Evolutionary conservation across 2,888 invertebrate genomes (phyloP).

Genomic region (Eupithecia abbreviata): DNA sequence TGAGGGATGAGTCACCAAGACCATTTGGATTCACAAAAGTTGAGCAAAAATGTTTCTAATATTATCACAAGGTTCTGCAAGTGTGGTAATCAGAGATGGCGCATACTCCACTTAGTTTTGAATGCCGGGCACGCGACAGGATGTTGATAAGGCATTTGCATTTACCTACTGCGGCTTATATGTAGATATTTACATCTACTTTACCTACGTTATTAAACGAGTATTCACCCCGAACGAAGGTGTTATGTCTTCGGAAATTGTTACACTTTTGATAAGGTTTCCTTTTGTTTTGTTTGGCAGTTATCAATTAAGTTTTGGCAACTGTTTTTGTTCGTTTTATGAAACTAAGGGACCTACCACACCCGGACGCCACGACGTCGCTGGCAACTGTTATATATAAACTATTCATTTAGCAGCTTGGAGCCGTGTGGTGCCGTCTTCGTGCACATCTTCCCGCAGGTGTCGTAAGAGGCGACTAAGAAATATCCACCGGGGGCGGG

Average conservation of each 20-base stretch:
- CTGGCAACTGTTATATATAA: no score
- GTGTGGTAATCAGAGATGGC: conserved; percentile 42
- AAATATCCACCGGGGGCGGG: no score
- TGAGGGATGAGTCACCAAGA: no score
- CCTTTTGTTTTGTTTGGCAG: neutral
- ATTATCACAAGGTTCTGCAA: neutral
- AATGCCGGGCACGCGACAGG: conserved; percentile 72
- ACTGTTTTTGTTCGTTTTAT: neutral
- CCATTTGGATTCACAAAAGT: neutral
- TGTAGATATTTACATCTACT: conserved; percentile 12
- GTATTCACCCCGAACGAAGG: conserved; percentile 12
- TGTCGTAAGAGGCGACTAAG: no score
- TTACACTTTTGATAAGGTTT: neutral
- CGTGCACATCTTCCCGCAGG: no score
- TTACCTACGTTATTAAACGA: conserved; percentile 9
- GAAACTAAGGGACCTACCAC: no score
- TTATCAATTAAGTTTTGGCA: neutral
- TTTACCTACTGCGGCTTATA: conserved; percentile 48
- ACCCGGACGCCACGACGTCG: no score
- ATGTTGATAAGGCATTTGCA: conserved; percentile 77
- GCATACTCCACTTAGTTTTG: conserved; percentile 57
- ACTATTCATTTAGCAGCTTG: no score
- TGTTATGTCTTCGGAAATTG: conserved; percentile 11
- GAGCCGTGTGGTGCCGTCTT: no score
- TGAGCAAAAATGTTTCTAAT: neutral